Conservation (phyloP, 2,797 vertebrate species). For the Potorous gilbertii region DNA sequence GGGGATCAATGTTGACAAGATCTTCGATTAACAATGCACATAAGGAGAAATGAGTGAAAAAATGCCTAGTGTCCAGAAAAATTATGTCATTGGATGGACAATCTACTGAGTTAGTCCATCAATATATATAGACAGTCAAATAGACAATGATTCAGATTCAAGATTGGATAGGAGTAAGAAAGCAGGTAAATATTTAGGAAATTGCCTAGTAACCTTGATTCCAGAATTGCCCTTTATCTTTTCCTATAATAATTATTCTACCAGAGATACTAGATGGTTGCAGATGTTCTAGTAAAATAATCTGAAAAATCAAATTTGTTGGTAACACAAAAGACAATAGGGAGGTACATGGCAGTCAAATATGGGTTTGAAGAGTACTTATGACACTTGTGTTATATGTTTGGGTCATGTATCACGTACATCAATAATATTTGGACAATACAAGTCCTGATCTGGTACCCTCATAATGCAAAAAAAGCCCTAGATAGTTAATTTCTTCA, state of each 20-base stretch:
- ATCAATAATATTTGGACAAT: background rate
- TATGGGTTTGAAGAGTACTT: background rate
- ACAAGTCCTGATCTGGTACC: background rate
- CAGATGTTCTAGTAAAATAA: background rate
- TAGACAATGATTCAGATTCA: background rate
- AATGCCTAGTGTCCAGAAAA: background rate
- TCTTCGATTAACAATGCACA: background rate
- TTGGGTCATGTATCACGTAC: background rate
- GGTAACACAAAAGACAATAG: background rate
- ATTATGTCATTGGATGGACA: background rate
- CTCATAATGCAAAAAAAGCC: background rate
- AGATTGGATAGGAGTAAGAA: background rate
- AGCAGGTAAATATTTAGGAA: background rate
- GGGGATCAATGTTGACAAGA: background rate
- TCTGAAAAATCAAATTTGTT: background rate
- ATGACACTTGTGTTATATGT: background rate
- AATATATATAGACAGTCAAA: background rate
- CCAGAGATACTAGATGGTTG: background rate
- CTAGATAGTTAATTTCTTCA: background rate
- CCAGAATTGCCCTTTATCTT: background rate
- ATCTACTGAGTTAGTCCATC: background rate
- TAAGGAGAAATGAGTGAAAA: background rate
- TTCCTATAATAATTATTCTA: background rate
- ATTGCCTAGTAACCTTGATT: background rate
- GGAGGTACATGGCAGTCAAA: background rate